Base-by-base conservation (phyloP, 2,888 invertebrate species). In the Micoletzkya japonica region DNA sequence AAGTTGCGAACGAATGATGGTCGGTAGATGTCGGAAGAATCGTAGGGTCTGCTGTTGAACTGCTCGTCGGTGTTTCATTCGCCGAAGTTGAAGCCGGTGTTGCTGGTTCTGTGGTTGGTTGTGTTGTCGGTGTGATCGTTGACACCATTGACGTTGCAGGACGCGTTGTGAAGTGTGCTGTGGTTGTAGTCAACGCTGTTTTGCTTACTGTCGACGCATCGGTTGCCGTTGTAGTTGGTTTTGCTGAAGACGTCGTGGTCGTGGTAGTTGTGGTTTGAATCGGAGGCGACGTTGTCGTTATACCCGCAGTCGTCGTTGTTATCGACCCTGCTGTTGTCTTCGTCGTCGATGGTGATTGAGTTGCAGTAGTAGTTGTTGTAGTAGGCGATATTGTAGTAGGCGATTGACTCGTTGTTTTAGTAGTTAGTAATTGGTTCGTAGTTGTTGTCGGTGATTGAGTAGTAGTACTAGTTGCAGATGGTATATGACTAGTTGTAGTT, bases 361-460 rank as follows among this genome's bases (percentile, higher is more conserved):
- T 58, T 14, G 58, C 6, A 4, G 58, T 7, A 6, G 6, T 28
- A 26, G 58, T 34, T 58, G 58, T 30, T 4, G 30, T 26, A n/a
- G 58, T 30, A 7, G 58, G 14, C 10, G 17, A 10, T 32, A n/a
- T 30, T 52, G 24, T 14, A 2, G 64, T 64, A 10, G 52, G 17
- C 28, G 52, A 26, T 36, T 52, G 2, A 17, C 17, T 39, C 20
- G 67, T 67, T 4, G 67, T 67, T 24, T 26, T 7, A 17, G 37
- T 52, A 6, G 63, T 66, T 4, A 50, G 32, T 4, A 24, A 30
- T 50, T 50, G 24, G 0, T 44, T 50, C 24, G 63, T 14, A 52
- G 64, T 54, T 4, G 64, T 52, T n/a, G 44, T 50, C 20, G 63
- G 39, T 24, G 32, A 28, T 20, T 26, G 28, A 28, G 60, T 60